Conservation (phyloP, 2,888 invertebrate species). For the Sepioteuthis lessoniana region DNA sequence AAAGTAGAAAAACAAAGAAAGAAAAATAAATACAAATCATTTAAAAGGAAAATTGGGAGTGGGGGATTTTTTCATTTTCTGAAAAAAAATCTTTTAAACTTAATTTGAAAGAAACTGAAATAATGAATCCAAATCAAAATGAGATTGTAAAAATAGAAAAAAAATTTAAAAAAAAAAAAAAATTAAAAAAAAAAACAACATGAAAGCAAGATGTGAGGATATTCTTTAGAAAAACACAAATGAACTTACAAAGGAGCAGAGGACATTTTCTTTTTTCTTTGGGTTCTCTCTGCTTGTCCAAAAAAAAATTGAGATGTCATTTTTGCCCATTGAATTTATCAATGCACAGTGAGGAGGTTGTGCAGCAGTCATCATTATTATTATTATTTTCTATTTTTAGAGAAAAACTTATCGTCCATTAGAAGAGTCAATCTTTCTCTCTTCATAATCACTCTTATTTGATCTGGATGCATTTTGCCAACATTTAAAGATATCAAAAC, state of each 20-base stretch:
- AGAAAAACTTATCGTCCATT: slow-evolving; percentile 33
- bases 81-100: neutral
- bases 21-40: neutral
- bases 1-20: slow-evolving; percentile 10
- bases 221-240: neutral
- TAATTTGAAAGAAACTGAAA: neutral
- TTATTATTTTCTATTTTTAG: slow-evolving; percentile 24
- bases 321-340: neutral
- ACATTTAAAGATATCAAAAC: slow-evolving; percentile 33
- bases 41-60: neutral
- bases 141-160: neutral
- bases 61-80: neutral
- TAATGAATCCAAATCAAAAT: slow-evolving; percentile 1
- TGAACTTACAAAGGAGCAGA: neutral
- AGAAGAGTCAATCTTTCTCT: slow-evolving; percentile 5
- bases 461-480: slow-evolving; percentile 33
- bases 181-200: neutral
- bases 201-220: neutral
- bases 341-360: neutral
- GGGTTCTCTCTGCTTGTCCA: slow-evolving; percentile 14
- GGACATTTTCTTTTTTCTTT: neutral
- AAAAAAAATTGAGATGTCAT: neutral
- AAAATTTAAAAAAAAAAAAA: no score
- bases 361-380: slow-evolving; percentile 4
- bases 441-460: slow-evolving; percentile 25